These are phyloP conservation scores for Plotosus lineatus DNA, from an alignment of 2,113 vertebrate species.

Conservation along the genomic window DNA sequence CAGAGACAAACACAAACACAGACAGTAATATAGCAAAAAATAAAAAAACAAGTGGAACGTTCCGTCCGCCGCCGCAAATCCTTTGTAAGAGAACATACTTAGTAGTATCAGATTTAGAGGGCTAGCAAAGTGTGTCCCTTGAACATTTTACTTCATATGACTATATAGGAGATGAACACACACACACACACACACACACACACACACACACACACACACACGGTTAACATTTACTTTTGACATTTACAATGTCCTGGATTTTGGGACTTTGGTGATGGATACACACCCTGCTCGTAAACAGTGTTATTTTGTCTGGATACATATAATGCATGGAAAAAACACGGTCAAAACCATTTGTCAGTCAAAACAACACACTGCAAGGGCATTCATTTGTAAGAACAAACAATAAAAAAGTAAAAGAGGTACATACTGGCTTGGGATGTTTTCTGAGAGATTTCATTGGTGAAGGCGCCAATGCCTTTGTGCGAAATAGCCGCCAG, in stretches of 20 bases:
- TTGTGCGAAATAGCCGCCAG: slow-evolving; percentile 90
- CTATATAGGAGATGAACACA: background rate
- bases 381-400: slow-evolving; percentile 27
- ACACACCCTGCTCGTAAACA: background rate
- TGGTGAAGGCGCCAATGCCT: slow-evolving; percentile 94
- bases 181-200: too few relatives aligned
- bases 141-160: slow-evolving; percentile 17
- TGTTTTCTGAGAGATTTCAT: slow-evolving; percentile 89
- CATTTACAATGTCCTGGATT: slow-evolving; percentile 34
- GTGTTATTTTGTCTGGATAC: slow-evolving; percentile 1
- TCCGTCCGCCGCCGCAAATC: background rate
- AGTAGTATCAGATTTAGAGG: background rate
- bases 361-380: slow-evolving; percentile 40
- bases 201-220: slow-evolving; percentile 18
- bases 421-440: slow-evolving; percentile 98
- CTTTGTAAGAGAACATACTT: slow-evolving; percentile 6
- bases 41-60: background rate
- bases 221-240: slow-evolving; percentile 36
- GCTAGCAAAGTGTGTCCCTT: slow-evolving; percentile 26
- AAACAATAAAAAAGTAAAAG: slow-evolving; percentile 57
- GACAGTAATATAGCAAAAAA: background rate
- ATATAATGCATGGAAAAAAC: slow-evolving; percentile 8
- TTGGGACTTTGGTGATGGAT: background rate
- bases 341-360: background rate
- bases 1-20: background rate